Evolutionary conservation across 2,888 invertebrate species (phyloP).

Genomic region (Trilocha varians): DNA sequence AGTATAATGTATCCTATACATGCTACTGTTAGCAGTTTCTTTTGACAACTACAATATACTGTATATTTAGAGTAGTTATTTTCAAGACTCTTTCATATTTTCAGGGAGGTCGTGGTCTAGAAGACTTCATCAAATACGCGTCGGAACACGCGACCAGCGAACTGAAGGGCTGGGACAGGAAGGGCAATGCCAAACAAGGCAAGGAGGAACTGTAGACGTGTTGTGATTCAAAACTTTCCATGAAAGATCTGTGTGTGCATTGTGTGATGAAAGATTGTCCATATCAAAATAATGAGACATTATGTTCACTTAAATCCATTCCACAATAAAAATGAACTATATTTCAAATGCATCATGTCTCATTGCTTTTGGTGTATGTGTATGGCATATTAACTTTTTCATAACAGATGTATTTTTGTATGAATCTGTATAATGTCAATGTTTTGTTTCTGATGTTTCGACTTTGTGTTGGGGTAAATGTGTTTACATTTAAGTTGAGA

Average conservation of each 20-base stretch:
- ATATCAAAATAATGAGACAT: slow-evolving; percentile 4
- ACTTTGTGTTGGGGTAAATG: slow-evolving; percentile 10
- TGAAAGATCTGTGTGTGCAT: slow-evolving; percentile 59
- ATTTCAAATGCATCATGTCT: not conserved
- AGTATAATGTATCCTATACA: too few relatives aligned
- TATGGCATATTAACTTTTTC: slow-evolving; percentile 9
- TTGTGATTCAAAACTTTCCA: slow-evolving; percentile 43
- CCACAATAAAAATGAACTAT: not conserved
- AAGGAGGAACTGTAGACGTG: slow-evolving; percentile 60
- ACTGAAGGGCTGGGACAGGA: slow-evolving; percentile 89
- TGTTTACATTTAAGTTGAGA: slow-evolving; percentile 14
- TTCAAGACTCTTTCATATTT: slow-evolving; percentile 29
- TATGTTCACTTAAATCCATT: not conserved
- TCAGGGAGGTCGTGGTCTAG: slow-evolving; percentile 92
- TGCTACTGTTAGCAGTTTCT: too few relatives aligned
- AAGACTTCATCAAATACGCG: slow-evolving; percentile 96
- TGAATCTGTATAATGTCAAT: slow-evolving; percentile 6
- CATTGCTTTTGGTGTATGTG: slow-evolving; percentile 9
- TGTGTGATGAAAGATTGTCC: slow-evolving; percentile 17
- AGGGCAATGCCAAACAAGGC: slow-evolving; percentile 74
- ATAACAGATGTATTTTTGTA: not conserved
- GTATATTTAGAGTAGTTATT: too few relatives aligned
- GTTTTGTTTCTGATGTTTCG: slow-evolving; percentile 5
- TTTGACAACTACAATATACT: too few relatives aligned
- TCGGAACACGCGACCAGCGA: slow-evolving; percentile 92